A percentile compares a stretch with the other conserved stretches of the same genome.
phyloP scores from a whole-genome alignment of 1,140 invertebrate genomes.

The Neodiprion fabricii region DNA sequence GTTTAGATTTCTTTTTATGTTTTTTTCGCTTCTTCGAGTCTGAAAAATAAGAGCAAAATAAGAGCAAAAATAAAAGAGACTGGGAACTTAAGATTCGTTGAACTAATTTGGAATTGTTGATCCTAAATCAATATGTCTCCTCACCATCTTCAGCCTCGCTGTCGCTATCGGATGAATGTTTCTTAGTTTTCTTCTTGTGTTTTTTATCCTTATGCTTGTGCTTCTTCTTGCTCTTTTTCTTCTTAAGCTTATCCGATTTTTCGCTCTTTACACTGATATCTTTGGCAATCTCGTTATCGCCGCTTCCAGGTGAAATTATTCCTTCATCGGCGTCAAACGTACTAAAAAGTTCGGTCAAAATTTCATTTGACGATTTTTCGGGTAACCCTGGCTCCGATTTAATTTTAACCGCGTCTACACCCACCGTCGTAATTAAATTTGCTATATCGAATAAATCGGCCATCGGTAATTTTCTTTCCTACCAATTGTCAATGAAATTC shows the following conservation, averaged over 20 bases:
- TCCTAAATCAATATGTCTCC: constrained; percentile 26
- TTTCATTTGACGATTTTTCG: constrained; percentile 77
- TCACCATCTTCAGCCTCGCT: constrained; percentile 54
- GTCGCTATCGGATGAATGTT: constrained; percentile 61
- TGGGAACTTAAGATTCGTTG: constrained; percentile 23
- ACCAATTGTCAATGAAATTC: too few relatives aligned
- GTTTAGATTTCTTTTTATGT: constrained; percentile 63
- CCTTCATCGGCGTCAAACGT: constrained; percentile 68
- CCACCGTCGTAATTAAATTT: constrained; percentile 55
- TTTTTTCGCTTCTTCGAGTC: constrained; percentile 64
- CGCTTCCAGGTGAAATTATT: constrained; percentile 32
- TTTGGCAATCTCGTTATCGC: constrained; percentile 44
- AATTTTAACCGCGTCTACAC: constrained; percentile 58
- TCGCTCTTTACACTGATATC: constrained; percentile 57
- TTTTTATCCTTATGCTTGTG: constrained; percentile 66
- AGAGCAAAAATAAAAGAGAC: constrained; percentile 20
- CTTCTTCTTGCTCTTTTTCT: constrained; percentile 61
- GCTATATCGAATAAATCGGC: constrained; percentile 56
- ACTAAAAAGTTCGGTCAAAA: constrained; percentile 78
- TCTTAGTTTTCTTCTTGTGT: constrained; percentile 60
- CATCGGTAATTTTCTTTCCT: constrained; percentile 35
- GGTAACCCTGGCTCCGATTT: constrained; percentile 58
- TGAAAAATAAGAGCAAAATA: constrained; percentile 23
- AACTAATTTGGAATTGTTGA: background rate
- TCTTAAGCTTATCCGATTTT: constrained; percentile 63